phyloP scores from a whole-genome alignment of 30 jellyfish, hydroid and myxozoan species.

The Pelagia noctiluca region DNA sequence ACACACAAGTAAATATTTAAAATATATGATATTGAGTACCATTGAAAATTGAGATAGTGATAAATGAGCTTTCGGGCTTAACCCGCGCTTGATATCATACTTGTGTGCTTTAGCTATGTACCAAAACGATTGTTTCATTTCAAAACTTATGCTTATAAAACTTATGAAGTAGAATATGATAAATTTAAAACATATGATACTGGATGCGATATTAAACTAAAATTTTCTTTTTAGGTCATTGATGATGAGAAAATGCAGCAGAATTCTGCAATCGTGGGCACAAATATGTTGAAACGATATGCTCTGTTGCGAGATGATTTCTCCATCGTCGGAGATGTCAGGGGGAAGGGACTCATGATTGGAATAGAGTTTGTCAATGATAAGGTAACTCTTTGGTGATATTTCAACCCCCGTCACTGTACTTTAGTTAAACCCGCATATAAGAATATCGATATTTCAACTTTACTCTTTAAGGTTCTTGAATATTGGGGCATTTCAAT shows the following conservation, averaged over 20 bases:
- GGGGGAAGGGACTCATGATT: conserved; percentile 96
- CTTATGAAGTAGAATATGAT: no score
- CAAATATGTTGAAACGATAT: conserved; percentile 54
- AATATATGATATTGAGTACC: no score
- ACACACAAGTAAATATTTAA: no score
- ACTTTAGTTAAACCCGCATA: no score
- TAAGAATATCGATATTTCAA: no score
- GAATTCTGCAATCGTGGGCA: conserved; percentile 79
- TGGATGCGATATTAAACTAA: no score
- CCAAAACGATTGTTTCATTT: not conserved
- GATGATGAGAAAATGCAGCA: conserved; percentile 90
- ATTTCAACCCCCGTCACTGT: no score
- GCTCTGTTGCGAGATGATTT: conserved; percentile 82
- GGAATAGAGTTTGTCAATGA: conserved; percentile 91
- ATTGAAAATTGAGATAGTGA: no score
- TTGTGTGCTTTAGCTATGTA: not conserved
- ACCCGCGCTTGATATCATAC: not conserved
- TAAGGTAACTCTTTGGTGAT: conserved; percentile 74
- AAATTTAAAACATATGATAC: no score
- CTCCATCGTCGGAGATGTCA: conserved; percentile 90
- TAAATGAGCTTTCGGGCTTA: no score
- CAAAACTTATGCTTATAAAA: not conserved
- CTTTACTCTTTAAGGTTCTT: no score
- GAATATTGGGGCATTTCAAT: no score
- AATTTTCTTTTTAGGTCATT: conserved; percentile 64